These are phyloP conservation scores for Tillus elongatus DNA, from an alignment of 2,888 invertebrate genomes.

Conservation along the genomic window DNA sequence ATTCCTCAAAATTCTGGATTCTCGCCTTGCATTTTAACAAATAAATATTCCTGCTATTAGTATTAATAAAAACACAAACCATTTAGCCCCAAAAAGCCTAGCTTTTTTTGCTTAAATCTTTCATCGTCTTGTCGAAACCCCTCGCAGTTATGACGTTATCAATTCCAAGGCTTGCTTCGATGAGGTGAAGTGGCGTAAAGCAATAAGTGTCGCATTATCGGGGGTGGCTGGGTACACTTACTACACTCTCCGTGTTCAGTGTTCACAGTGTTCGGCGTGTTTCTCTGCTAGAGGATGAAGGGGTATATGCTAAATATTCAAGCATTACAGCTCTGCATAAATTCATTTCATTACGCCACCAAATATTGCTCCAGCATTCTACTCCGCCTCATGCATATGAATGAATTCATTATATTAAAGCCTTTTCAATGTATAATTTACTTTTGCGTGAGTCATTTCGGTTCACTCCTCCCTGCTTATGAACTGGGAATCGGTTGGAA, in stretches of 20 bases:
- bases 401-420: conserved; percentile 58
- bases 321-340: conserved; percentile 57
- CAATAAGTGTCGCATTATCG: conserved; percentile 29
- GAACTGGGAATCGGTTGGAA: conserved; percentile 39
- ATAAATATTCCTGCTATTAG: too few species aligned
- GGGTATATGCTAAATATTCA: conserved; percentile 54
- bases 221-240: conserved; percentile 34
- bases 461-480: conserved; percentile 38
- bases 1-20: too few species aligned
- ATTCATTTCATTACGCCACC: conserved; percentile 57
- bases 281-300: conserved; percentile 49
- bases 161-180: conserved; percentile 10
- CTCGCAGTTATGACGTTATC: too few species aligned
- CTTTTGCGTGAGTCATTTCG: conserved; percentile 58
- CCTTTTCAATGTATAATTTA: conserved; percentile 59
- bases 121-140: too few species aligned
- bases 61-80: too few species aligned
- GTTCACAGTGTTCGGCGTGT: conserved; percentile 29
- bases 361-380: conserved; percentile 51
- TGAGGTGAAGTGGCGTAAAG: conserved; percentile 17
- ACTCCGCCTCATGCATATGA: conserved; percentile 53
- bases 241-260: too few species aligned
- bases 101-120: too few species aligned
- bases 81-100: too few species aligned
- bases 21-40: too few species aligned